These are phyloP conservation scores for Platyrinchus mystaceus DNA, from an alignment of 2,797 vertebrate genomes.

Conservation along the genomic window DNA sequence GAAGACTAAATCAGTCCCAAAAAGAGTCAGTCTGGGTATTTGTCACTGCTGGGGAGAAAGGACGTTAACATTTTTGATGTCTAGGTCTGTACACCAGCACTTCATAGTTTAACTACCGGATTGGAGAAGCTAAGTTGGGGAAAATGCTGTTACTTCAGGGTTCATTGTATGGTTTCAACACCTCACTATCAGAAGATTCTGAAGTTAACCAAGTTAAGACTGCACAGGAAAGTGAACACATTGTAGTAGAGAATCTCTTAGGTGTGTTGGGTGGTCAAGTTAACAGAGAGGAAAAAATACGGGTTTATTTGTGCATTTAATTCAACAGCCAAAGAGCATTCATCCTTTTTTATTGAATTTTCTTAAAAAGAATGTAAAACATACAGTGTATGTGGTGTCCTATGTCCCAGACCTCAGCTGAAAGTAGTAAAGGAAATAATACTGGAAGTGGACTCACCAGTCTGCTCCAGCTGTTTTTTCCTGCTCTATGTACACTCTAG, in stretches of 20 bases:
- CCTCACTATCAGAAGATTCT: neutral
- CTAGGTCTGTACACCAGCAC: neutral
- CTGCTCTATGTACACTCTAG: neutral
- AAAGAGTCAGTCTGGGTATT: neutral
- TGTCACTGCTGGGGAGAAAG: neutral
- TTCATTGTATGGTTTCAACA: neutral
- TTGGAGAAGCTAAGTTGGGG: neutral
- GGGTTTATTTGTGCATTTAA: neutral
- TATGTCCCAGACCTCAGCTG: neutral
- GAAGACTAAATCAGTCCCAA: neutral
- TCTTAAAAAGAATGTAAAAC: neutral
- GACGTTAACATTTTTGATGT: neutral
- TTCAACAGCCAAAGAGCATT: neutral
- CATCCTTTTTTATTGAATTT: neutral
- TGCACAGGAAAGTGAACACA: neutral
- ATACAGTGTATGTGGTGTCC: neutral
- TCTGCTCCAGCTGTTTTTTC: neutral
- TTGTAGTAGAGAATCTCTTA: neutral
- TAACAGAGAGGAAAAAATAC: neutral
- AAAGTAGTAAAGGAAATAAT: neutral
- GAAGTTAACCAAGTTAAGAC: neutral
- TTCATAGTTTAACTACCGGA: neutral
- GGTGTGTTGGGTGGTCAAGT: neutral
- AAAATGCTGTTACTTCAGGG: neutral
- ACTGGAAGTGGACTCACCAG: neutral